These are phyloP conservation scores for Zaprionus ornatus DNA, from an alignment of 1,140 invertebrate species.

Conservation along the genomic window DNA sequence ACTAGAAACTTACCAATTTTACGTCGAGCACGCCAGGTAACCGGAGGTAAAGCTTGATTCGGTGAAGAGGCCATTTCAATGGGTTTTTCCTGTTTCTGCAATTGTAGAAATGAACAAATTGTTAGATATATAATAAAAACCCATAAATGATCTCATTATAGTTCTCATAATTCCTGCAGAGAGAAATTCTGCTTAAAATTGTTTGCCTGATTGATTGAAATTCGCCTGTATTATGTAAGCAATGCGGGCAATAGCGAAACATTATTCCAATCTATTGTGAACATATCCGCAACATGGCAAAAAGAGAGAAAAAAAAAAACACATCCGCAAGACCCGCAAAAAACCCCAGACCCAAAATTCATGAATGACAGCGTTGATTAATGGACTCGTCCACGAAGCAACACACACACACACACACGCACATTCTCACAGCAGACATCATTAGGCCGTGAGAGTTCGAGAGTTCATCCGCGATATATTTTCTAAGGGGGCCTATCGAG, in stretches of 20 bases:
- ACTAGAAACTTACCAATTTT: constrained; percentile 87
- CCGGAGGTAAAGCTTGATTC: constrained; percentile 90
- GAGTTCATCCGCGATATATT: constrained; percentile 8
- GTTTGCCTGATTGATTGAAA: constrained; percentile 53
- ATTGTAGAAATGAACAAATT: constrained; percentile 26
- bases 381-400: constrained; percentile 42
- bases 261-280: constrained; percentile 40
- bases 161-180: constrained; percentile 18
- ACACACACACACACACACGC: background rate
- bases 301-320: constrained; percentile 9
- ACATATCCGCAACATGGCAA: constrained; percentile 42
- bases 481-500: background rate
- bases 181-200: constrained; percentile 32
- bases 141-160: constrained; percentile 5
- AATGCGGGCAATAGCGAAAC: constrained; percentile 31
- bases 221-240: constrained; percentile 5
- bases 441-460: constrained; percentile 55
- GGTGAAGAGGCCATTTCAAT: constrained; percentile 87
- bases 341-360: constrained; percentile 25
- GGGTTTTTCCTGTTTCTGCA: constrained; percentile 44
- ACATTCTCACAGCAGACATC: constrained; percentile 45
- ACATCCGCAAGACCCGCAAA: constrained; percentile 54
- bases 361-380: constrained; percentile 73
- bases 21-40: constrained; percentile 90
- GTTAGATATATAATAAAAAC: background rate